These are phyloP conservation scores for Oxyruncus cristatus DNA, from an alignment of 2,113 vertebrate genomes.

Conservation along the genomic window DNA sequence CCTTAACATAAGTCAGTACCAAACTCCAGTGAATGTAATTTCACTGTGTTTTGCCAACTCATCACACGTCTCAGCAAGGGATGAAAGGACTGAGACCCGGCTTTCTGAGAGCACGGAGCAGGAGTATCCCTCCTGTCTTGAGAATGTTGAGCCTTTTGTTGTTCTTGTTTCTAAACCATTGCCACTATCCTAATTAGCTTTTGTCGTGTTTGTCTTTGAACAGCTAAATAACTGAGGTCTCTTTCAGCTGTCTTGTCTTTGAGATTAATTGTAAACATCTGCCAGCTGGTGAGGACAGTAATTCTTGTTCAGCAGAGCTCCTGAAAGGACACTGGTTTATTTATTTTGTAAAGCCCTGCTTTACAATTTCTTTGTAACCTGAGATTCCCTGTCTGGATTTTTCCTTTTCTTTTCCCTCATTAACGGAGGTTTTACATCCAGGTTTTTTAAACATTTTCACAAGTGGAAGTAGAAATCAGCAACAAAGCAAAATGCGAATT, in stretches of 20 bases:
- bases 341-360: background rate
- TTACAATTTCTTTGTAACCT: background rate
- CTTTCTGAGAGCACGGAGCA: background rate
- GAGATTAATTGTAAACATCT: constrained; percentile 5
- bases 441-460: background rate
- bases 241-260: background rate
- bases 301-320: background rate
- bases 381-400: background rate
- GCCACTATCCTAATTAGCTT: background rate
- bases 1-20: background rate
- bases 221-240: background rate
- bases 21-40: background rate
- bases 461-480: background rate
- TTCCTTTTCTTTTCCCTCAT: background rate
- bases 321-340: background rate
- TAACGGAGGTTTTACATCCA: background rate
- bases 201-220: background rate
- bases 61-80: background rate
- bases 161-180: background rate
- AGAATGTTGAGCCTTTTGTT: background rate
- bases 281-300: background rate
- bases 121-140: background rate
- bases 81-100: background rate
- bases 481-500: background rate
- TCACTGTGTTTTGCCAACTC: background rate